Conservation (phyloP, 1,140 invertebrate species). For the Pseudomyrmex sp. region DNA sequence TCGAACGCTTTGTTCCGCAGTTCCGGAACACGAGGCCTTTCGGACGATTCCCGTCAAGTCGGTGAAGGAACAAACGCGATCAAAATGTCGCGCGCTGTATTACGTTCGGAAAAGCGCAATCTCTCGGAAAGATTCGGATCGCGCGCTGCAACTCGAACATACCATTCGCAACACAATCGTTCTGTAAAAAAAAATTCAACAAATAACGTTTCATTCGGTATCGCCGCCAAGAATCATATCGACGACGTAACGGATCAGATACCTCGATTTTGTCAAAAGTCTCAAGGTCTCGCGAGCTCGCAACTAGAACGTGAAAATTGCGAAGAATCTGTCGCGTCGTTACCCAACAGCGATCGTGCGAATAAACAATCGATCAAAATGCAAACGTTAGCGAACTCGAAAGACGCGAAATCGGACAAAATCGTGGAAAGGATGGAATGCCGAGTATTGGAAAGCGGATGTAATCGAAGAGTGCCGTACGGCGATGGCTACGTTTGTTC, state of each 20-base stretch:
- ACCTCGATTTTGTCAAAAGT: slow-evolving; percentile 52
- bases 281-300: slow-evolving; percentile 54
- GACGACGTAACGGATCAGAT: not conserved
- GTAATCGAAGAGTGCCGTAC: slow-evolving; percentile 45
- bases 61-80: slow-evolving; percentile 36
- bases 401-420: slow-evolving; percentile 37
- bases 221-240: not conserved
- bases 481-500: slow-evolving; percentile 71
- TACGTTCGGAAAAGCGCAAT: not conserved
- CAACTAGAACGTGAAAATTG: not conserved
- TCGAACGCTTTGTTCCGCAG: slow-evolving; percentile 54
- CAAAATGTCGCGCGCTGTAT: not conserved
- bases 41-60: slow-evolving; percentile 58
- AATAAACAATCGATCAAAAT: slow-evolving; percentile 40
- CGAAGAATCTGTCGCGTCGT: not conserved
- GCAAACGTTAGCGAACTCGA: slow-evolving; percentile 36
- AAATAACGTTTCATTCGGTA: not conserved
- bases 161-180: not conserved
- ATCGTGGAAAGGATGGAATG: slow-evolving; percentile 50
- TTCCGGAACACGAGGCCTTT: slow-evolving; percentile 71
- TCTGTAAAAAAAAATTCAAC: not conserved
- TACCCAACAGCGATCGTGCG: not conserved
- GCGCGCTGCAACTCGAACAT: not conserved
- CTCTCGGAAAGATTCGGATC: not conserved
- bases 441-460: slow-evolving; percentile 54